Evolutionary conservation across 2,888 invertebrate genomes (phyloP).

Genomic region (Agrochola lychnidis): DNA sequence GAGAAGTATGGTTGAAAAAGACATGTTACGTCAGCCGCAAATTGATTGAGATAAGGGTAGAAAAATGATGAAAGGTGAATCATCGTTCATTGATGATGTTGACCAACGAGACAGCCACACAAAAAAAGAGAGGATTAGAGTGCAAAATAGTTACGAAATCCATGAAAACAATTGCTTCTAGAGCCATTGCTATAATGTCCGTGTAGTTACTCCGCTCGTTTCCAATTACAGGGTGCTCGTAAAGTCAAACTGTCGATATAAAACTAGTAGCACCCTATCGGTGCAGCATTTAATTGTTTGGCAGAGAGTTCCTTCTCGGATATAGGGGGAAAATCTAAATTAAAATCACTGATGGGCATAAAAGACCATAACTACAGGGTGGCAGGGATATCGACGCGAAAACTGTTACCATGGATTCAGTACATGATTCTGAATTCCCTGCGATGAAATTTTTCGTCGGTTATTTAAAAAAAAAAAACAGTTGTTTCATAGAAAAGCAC

Average conservation of each 20-base stretch:
- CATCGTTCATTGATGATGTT: no score
- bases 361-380: no score
- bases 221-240: slow-evolving; percentile 81
- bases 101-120: neutral
- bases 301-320: neutral
- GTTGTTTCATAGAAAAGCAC: no score
- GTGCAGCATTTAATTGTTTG: slow-evolving; percentile 63
- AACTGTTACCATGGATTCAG: no score
- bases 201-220: slow-evolving; percentile 11
- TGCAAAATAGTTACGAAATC: neutral
- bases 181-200: slow-evolving; percentile 22
- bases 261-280: slow-evolving; percentile 67
- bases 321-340: neutral
- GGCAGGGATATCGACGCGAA: no score
- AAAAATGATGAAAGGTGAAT: no score
- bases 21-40: no score
- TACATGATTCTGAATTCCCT: no score
- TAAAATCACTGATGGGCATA: neutral
- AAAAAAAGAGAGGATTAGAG: neutral
- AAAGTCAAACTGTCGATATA: slow-evolving; percentile 80
- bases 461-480: no score
- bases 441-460: no score
- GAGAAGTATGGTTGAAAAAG: no score
- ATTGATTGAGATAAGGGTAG: no score
- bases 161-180: neutral